These are phyloP conservation scores for Osmerus eperlanus DNA, from an alignment of 2,113 vertebrate genomes.

Conservation along the genomic window DNA sequence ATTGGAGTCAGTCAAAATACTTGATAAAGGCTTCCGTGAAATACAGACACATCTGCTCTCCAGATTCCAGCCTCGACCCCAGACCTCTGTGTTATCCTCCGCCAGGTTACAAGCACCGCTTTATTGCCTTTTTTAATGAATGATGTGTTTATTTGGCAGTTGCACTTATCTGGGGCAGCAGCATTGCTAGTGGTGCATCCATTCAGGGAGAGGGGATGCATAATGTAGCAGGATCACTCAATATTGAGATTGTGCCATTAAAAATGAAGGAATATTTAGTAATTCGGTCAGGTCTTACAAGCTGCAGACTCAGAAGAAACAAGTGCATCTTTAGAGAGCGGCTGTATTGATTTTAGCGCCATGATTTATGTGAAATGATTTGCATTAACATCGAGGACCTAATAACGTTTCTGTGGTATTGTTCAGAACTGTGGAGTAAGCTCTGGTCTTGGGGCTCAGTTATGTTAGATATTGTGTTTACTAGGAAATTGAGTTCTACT, in stretches of 20 bases:
- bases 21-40: slow-evolving; percentile 20
- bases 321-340: too few species aligned
- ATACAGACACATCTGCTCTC: slow-evolving; percentile 35
- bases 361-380: slow-evolving; percentile 8
- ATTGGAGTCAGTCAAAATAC: background rate
- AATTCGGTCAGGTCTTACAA: slow-evolving; percentile 4
- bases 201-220: background rate
- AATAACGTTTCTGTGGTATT: background rate
- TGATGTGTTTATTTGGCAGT: slow-evolving; percentile 7
- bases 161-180: background rate
- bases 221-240: slow-evolving; percentile 6
- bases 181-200: background rate
- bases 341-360: background rate
- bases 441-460: too few species aligned
- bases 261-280: slow-evolving; percentile 8
- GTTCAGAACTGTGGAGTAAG: too few species aligned
- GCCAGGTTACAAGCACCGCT: slow-evolving; percentile 29
- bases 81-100: slow-evolving; percentile 23
- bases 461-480: too few species aligned
- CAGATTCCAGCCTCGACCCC: slow-evolving; percentile 21
- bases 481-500: too few species aligned
- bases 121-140: slow-evolving; percentile 29
- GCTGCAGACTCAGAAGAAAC: background rate
- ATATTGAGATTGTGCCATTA: slow-evolving; percentile 12
- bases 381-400: background rate